These are phyloP conservation scores for Loris lydekkerianus DNA, from an alignment of 2,797 vertebrate genomes.

Conservation along the genomic window DNA sequence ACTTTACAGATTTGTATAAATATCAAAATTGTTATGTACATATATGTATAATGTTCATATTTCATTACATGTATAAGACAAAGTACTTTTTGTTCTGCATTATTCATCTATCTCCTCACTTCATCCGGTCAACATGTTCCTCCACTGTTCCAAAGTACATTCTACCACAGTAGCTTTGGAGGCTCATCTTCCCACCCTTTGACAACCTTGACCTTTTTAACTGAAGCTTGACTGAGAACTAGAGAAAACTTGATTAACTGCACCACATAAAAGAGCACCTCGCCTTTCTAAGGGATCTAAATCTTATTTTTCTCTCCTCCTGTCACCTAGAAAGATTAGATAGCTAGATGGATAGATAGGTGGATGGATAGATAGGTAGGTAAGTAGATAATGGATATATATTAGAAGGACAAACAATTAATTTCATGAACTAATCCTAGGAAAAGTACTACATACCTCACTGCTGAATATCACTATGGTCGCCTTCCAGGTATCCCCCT, in stretches of 20 bases:
- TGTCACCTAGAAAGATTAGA: background rate
- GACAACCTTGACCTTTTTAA: background rate
- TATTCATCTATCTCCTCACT: background rate
- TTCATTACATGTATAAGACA: conserved; percentile 26
- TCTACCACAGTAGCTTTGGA: background rate
- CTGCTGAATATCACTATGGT: too few species aligned
- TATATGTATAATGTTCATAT: background rate
- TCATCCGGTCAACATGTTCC: background rate
- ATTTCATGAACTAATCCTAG: too few species aligned
- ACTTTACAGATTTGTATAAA: background rate
- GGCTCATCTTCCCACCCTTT: background rate
- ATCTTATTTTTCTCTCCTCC: background rate
- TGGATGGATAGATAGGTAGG: background rate
- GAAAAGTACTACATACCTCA: too few species aligned
- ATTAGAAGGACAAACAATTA: too few species aligned
- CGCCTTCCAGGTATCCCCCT: too few species aligned
- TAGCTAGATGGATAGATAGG: background rate
- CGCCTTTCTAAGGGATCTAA: background rate
- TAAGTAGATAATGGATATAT: background rate
- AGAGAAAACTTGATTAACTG: background rate
- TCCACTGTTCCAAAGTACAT: background rate
- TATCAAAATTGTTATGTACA: background rate
- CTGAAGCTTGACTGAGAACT: conserved; percentile 16
- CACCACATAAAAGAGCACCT: background rate
- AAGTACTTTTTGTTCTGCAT: background rate